A percentile compares a stretch with the other conserved stretches of the same genome.
These are phyloP conservation scores for Nasua narica DNA, from an alignment of 2,797 vertebrate genomes.

Conservation along the genomic window DNA sequence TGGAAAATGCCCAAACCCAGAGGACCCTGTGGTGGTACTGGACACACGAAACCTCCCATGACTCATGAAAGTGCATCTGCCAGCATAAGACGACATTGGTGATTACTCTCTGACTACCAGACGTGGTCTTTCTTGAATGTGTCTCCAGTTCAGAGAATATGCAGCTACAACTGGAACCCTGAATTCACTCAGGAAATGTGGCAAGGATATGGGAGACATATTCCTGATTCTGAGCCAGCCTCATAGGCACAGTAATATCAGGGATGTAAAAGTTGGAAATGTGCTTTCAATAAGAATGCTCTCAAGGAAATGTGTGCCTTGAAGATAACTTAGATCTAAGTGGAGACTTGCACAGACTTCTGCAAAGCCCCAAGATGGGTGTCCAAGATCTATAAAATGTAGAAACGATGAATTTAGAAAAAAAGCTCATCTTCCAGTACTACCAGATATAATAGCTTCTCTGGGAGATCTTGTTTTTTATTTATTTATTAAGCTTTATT, in stretches of 20 bases:
- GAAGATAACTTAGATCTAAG: slow-evolving; percentile 61
- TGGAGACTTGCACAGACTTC: not conserved
- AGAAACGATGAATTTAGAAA: slow-evolving; percentile 18
- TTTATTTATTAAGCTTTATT: not conserved
- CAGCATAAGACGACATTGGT: not conserved
- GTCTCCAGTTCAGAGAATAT: slow-evolving; percentile 57
- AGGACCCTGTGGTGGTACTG: not conserved
- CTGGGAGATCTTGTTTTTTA: not conserved
- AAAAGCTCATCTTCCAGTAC: not conserved
- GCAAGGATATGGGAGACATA: slow-evolving; percentile 62
- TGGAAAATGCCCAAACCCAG: not conserved
- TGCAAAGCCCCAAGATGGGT: slow-evolving; percentile 37
- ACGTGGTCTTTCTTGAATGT: slow-evolving; percentile 1
- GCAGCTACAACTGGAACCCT: slow-evolving; percentile 47
- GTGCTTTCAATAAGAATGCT: slow-evolving; percentile 73
- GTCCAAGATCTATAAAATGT: not conserved
- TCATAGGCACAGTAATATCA: slow-evolving; percentile 58
- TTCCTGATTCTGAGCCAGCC: slow-evolving; percentile 70
- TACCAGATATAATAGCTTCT: not conserved
- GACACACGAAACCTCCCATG: not conserved
- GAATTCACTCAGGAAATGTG: slow-evolving; percentile 72
- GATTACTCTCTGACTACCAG: not conserved
- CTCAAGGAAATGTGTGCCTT: slow-evolving; percentile 66
- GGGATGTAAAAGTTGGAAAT: slow-evolving; percentile 66
- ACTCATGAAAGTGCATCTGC: not conserved